Percentiles rank a stretch among this genome's conserved stretches.
Evolutionary conservation across 1,140 invertebrate genomes (phyloP).

Genomic region (Bombus superbus): DNA sequence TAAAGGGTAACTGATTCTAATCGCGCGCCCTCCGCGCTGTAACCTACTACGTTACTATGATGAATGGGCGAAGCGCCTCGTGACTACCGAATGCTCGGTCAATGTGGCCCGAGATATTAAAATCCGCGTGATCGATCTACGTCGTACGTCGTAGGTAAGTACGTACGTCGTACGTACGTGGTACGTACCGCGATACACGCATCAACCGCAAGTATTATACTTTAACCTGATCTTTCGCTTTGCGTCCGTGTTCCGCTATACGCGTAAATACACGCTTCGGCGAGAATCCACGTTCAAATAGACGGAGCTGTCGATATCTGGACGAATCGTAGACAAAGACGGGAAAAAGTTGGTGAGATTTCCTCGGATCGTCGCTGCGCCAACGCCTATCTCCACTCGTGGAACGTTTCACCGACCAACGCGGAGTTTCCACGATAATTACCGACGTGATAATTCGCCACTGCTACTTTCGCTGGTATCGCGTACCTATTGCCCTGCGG

Average conservation of each 20-base stretch:
- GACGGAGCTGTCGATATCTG: not conserved
- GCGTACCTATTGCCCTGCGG: too few species aligned
- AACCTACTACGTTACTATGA: constrained; percentile 70
- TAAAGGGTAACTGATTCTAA: constrained; percentile 80
- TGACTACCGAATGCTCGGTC: constrained; percentile 73
- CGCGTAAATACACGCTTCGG: too few species aligned
- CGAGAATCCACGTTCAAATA: too few species aligned
- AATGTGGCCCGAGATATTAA: constrained; percentile 69
- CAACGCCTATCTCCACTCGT: too few species aligned
- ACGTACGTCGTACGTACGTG: not conserved
- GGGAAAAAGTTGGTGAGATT: fast-evolving
- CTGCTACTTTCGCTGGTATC: not conserved
- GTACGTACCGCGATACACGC: not conserved
- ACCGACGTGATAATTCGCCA: not conserved
- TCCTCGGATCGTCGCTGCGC: not conserved
- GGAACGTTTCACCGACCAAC: not conserved
- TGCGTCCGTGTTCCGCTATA: not conserved
- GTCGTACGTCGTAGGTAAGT: constrained; percentile 23
- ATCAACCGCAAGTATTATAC: not conserved
- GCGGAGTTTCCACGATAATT: not conserved
- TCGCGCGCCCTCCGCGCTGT: constrained; percentile 73
- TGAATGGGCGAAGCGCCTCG: constrained; percentile 73
- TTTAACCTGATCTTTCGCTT: not conserved
- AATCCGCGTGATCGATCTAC: constrained; percentile 72
- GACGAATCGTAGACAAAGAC: too few species aligned